Conservation (phyloP, 2,888 invertebrate genomes). For the Tupiocoris notatus region DNA sequence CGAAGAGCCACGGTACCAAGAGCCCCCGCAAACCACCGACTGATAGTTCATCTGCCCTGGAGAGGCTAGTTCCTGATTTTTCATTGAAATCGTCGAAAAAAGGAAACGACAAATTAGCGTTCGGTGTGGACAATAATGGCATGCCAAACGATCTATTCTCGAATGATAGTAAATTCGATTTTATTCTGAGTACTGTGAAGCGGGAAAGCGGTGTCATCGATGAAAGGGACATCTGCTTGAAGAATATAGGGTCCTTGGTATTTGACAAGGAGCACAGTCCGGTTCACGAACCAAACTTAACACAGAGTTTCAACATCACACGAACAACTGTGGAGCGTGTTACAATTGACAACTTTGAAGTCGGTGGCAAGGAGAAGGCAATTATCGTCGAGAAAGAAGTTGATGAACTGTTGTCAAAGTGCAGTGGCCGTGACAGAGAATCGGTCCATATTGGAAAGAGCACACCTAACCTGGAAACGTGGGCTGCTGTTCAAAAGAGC, state of each 20-base stretch:
- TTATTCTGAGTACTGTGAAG: constrained; percentile 26
- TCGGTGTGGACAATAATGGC: not conserved
- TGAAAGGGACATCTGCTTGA: constrained; percentile 29
- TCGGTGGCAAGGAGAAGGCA: constrained; percentile 38
- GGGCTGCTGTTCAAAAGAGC: constrained; percentile 51
- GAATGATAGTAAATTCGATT: constrained; percentile 32
- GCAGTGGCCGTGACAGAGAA: constrained; percentile 50
- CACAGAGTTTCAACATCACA: constrained; percentile 40
- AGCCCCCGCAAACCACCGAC: constrained; percentile 54
- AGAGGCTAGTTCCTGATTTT: constrained; percentile 23
- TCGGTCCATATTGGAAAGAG: constrained; percentile 52
- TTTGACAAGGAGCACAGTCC: constrained; percentile 56
- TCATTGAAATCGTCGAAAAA: constrained; percentile 3
- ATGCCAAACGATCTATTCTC: constrained; percentile 14
- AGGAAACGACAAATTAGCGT: constrained; percentile 41
- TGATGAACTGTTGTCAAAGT: constrained; percentile 54
- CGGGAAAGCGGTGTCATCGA: constrained; percentile 27
- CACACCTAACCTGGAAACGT: constrained; percentile 55
- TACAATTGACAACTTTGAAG: constrained; percentile 37
- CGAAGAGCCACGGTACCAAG: constrained; percentile 51
- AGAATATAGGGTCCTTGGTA: constrained; percentile 27
- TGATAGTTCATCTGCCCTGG: constrained; percentile 46
- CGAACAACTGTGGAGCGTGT: constrained; percentile 41
- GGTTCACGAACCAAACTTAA: constrained; percentile 53
- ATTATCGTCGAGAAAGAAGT: constrained; percentile 52